These are phyloP conservation scores for Enhydra lutris DNA, from an alignment of 2,113 vertebrate genomes.

Conservation along the genomic window DNA sequence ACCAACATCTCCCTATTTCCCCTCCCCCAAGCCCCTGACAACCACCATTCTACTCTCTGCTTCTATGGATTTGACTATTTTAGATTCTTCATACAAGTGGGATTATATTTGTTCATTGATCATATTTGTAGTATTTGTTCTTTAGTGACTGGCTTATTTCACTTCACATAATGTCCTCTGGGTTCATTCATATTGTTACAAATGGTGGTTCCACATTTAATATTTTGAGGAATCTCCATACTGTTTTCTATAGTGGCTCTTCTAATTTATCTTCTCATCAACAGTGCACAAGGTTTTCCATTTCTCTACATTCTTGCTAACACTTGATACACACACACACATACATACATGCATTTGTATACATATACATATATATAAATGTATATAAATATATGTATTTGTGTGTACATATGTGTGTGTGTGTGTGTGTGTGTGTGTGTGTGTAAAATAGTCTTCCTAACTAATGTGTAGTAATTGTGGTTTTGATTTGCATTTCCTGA, in stretches of 20 bases:
- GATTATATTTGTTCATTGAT: neutral
- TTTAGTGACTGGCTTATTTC: neutral
- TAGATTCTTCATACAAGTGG: neutral
- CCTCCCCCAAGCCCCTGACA: no score
- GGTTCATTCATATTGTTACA: neutral
- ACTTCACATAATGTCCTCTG: neutral
- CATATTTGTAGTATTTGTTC: neutral
- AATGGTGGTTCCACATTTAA: neutral
- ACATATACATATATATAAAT: no score
- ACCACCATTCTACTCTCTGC: neutral
- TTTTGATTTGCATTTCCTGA: neutral
- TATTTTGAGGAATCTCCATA: neutral
- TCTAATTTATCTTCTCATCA: neutral
- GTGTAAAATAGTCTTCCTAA: neutral
- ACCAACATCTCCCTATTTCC: neutral
- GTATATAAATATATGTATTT: no score
- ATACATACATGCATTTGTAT: neutral
- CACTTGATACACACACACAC: neutral
- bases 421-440: neutral
- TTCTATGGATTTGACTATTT: neutral
- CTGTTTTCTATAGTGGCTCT: neutral
- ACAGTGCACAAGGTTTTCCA: neutral
- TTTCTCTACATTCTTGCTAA: neutral
- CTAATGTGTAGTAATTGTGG: neutral
- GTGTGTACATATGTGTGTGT: no score